These are phyloP conservation scores for Fulica atra DNA, from an alignment of 2,113 vertebrate genomes.

Conservation along the genomic window DNA sequence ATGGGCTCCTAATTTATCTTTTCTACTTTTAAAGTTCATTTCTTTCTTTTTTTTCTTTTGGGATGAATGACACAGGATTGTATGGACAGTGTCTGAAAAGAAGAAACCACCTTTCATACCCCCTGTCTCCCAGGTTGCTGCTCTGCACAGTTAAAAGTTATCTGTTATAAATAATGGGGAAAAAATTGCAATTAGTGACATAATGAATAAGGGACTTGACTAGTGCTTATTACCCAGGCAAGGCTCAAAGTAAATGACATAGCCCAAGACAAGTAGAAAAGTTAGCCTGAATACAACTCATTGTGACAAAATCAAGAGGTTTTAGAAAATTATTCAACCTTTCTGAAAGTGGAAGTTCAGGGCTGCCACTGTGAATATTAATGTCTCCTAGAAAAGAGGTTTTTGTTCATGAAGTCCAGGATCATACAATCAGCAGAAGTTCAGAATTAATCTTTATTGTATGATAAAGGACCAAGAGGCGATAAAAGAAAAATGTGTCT, in stretches of 20 bases:
- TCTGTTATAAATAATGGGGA: background rate
- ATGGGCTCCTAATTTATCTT: background rate
- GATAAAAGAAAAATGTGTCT: constrained; percentile 4
- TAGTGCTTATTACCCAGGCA: background rate
- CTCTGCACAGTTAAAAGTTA: background rate
- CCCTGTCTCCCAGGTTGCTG: background rate
- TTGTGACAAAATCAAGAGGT: constrained; percentile 63
- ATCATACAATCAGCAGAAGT: constrained; percentile 54
- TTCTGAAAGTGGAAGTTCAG: constrained; percentile 31
- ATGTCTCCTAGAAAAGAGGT: constrained; percentile 18
- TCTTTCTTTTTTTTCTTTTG: background rate
- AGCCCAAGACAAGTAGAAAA: background rate
- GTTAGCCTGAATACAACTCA: constrained; percentile 24
- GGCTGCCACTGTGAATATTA: constrained; percentile 43
- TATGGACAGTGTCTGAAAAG: background rate
- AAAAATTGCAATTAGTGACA: constrained; percentile 19
- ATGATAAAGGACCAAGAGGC: background rate
- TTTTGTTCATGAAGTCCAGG: constrained; percentile 45
- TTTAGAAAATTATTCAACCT: constrained; percentile 61
- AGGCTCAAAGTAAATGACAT: background rate
- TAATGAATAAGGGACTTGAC: constrained; percentile 17
- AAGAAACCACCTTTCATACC: background rate
- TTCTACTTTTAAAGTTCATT: background rate
- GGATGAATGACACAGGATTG: background rate
- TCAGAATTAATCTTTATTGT: constrained; percentile 57